phyloP scores from a whole-genome alignment of 35 echinoderm and acorn worm genomes.

The Anneissia japonica region DNA sequence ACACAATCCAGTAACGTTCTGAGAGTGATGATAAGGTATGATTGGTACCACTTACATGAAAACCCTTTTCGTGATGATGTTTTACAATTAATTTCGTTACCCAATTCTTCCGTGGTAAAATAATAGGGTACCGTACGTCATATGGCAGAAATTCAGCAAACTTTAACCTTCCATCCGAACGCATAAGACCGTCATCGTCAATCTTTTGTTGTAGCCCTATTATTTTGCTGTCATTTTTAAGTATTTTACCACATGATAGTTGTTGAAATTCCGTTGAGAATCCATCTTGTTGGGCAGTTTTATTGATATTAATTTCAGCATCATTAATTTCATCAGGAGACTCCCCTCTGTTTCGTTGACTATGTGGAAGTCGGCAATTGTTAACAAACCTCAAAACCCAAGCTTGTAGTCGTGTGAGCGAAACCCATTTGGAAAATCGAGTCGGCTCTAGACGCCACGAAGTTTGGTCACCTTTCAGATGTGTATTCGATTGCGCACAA shows the following conservation, averaged over 20 bases:
- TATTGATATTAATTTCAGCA: background rate
- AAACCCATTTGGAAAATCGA: slow-evolving; percentile 29
- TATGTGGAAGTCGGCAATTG: slow-evolving; percentile 8
- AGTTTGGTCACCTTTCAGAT: slow-evolving; percentile 5
- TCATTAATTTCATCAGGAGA: background rate
- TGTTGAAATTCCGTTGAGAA: slow-evolving; percentile 21
- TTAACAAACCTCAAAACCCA: slow-evolving; percentile 19
- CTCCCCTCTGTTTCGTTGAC: background rate
- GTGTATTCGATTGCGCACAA: no score
- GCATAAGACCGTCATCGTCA: slow-evolving; percentile 18
- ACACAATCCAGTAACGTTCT: slow-evolving; percentile 25
- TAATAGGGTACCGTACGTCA: slow-evolving; percentile 18
- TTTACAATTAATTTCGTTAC: slow-evolving; percentile 26
- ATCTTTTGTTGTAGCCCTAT: slow-evolving; percentile 9
- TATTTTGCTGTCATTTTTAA: background rate
- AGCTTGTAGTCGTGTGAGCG: slow-evolving; percentile 4
- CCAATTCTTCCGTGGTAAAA: slow-evolving; percentile 22
- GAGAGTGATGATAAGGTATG: slow-evolving; percentile 16
- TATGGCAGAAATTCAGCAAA: slow-evolving; percentile 21
- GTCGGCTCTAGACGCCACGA: slow-evolving; percentile 16
- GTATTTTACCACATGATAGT: background rate
- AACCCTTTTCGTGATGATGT: slow-evolving; percentile 13
- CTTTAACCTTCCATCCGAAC: slow-evolving; percentile 16
- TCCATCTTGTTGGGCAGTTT: slow-evolving; percentile 18
- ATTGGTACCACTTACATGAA: slow-evolving; percentile 21